Evolutionary conservation across 2,888 invertebrate genomes (phyloP), one percentile per base, ranked within the genome.

Genomic region (Cosmia pyralina): DNA sequence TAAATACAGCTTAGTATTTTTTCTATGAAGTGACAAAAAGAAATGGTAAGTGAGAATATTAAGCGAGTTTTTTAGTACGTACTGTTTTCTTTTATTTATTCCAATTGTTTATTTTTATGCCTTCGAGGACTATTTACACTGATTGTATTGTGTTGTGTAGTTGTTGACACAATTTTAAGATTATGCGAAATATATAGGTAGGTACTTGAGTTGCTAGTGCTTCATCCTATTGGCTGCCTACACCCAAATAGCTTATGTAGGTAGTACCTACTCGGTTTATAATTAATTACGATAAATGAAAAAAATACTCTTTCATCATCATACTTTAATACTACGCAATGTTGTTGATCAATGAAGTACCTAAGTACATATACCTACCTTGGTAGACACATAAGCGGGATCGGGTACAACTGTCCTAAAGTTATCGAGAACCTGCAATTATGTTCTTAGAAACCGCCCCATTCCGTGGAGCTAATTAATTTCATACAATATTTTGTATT

Each of bases 31-130:
- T 80, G 69, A 80, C n/a, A 13, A 57, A 57, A 50, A 63, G 41
- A 53, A 65, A 87, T 87, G 87, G 87, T 88, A 64, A 81, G 87
- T 80, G n/a, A 19, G n/a, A 73, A 68, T 17, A 4, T 70, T 57
- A 28, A 28, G 28, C 4, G 5, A 46, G 28, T 67, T n/a, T n/a
- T n/a, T n/a, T n/a, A n/a, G 28, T 28, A 28, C 2, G 19, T 50
- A 11, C 46, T 52, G 4, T 17, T 19, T 2, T 41, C 17, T 75
- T 41, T 48, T 50, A 38, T 34, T 34, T 41, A 8, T n/a, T 72
- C 19, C 15, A 46, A 3, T 19, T 50, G 19, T 64, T 53, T 50
- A 17, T 38, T 28, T 69, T 19, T 11, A 22, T 15, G 34, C 13
- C 11, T 28, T 28, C 1, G 28, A 28, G 2, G 0, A 65, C 34